Conservation (phyloP, 2,888 invertebrate genomes). For the Argynnis bischoffii region DNA sequence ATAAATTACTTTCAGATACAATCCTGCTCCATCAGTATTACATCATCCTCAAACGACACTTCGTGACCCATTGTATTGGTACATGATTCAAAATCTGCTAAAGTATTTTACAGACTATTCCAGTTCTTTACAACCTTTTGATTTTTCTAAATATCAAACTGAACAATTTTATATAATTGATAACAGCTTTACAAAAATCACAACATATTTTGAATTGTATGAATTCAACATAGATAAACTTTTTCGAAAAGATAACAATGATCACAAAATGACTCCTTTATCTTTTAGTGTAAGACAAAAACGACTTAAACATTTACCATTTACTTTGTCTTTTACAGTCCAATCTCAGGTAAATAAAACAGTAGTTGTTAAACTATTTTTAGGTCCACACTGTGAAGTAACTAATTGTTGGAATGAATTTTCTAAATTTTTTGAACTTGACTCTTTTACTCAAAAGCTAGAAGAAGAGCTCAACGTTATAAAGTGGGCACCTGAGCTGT, state of each 20-base stretch:
- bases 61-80: slow-evolving; percentile 69
- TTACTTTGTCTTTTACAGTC: slow-evolving; percentile 59
- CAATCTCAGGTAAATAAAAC: slow-evolving; percentile 51
- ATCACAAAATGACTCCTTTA: slow-evolving; percentile 42
- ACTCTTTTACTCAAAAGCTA: slow-evolving; percentile 53
- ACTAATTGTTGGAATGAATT: slow-evolving; percentile 57
- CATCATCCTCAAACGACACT: slow-evolving; percentile 71
- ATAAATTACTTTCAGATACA: slow-evolving; percentile 56
- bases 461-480: slow-evolving; percentile 58
- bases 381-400: slow-evolving; percentile 63
- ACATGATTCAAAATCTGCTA: slow-evolving; percentile 56
- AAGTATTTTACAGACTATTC: slow-evolving; percentile 64
- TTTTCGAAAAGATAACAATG: slow-evolving; percentile 44
- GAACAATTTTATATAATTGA: slow-evolving; percentile 56
- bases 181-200: slow-evolving; percentile 53
- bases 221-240: slow-evolving; percentile 59
- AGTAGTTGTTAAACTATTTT: slow-evolving; percentile 60
- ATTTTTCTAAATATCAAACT: slow-evolving; percentile 56
- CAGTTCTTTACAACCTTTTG: slow-evolving; percentile 54
- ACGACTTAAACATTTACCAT: slow-evolving; percentile 59
- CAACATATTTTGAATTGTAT: slow-evolving; percentile 64
- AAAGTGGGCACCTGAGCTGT: slow-evolving; percentile 58
- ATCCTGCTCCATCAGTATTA: slow-evolving; percentile 67
- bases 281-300: slow-evolving; percentile 61
- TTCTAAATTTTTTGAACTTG: slow-evolving; percentile 63